Conservation (phyloP, 2,797 vertebrate species). For the Hirundo rustica region DNA sequence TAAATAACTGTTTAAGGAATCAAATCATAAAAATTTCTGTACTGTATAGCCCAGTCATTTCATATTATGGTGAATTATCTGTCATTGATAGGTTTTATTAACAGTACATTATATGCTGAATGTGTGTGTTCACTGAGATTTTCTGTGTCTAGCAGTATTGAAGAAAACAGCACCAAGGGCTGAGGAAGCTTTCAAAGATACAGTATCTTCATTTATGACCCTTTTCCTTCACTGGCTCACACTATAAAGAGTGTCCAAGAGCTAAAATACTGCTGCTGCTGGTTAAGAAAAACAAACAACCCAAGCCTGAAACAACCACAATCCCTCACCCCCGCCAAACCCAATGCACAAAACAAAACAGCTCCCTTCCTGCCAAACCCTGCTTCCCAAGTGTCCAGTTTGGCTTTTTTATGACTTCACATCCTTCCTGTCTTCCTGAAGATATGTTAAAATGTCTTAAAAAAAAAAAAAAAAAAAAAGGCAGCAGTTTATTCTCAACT, state of each 20-base stretch:
- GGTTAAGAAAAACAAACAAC: neutral
- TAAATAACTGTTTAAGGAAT: neutral
- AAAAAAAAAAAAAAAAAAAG: neutral
- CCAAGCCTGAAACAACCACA: neutral
- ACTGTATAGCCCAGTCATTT: neutral
- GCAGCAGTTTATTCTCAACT: neutral
- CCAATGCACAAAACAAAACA: neutral
- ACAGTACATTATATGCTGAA: neutral
- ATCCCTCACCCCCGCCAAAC: fast-evolving
- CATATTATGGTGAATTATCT: neutral
- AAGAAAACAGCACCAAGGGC: neutral
- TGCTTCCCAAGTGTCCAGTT: neutral
- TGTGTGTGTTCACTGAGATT: neutral
- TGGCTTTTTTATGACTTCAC: neutral
- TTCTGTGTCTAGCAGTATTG: neutral
- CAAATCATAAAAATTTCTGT: neutral
- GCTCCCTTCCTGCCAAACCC: neutral
- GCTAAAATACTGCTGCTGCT: neutral
- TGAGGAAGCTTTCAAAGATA: neutral
- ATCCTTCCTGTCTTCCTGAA: neutral
- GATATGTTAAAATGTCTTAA: neutral
- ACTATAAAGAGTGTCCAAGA: neutral
- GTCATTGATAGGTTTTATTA: neutral
- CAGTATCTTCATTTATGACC: neutral
- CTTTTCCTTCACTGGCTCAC: neutral